Percentiles rank a stretch among this genome's conserved stretches.
These are phyloP conservation scores for Cassiopea xamachana DNA, from an alignment of 30 jellyfish, hydroid and myxozoan species.

Conservation along the genomic window DNA sequence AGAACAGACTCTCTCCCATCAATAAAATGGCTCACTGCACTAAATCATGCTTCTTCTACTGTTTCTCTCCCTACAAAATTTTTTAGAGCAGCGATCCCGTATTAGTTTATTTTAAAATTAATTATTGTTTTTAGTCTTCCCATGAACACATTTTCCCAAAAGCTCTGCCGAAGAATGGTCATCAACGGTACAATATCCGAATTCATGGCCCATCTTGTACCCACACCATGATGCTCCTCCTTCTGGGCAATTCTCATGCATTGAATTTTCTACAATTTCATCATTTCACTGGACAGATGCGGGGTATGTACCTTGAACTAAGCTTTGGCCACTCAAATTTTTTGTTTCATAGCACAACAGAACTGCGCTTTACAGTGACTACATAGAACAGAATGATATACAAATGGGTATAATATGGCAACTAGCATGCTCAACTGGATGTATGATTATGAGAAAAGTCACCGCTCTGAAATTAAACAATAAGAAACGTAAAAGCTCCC, in stretches of 20 bases:
- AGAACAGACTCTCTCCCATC: conserved; percentile 8
- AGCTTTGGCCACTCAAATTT: too few species aligned
- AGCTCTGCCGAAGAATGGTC: conserved; percentile 1
- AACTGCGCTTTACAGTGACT: too few species aligned
- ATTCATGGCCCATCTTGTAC: conserved; percentile 11
- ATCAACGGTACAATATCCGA: neutral
- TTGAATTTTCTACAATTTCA: conserved; percentile 3
- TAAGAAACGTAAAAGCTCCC: too few species aligned
- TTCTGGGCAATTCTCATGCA: conserved; percentile 17
- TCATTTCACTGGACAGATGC: too few species aligned
- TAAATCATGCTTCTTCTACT: conserved; percentile 6
- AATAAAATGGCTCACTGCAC: conserved; percentile 14
- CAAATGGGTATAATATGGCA: too few species aligned
- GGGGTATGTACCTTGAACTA: too few species aligned
- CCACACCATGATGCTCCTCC: conserved; percentile 28
- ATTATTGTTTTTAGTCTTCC: conserved; percentile 1
- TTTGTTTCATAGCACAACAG: too few species aligned
- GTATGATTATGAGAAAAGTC: too few species aligned
- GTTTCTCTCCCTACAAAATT: conserved; percentile 9
- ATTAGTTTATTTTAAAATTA: neutral
- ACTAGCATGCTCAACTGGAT: too few species aligned
- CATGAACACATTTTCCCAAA: conserved; percentile 4
- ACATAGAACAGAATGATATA: too few species aligned
- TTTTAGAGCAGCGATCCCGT: conserved; percentile 14
- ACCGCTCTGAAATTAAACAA: too few species aligned